phyloP scores from a whole-genome alignment of 2,797 vertebrate species.

The Scolopax bukidnonensis region DNA sequence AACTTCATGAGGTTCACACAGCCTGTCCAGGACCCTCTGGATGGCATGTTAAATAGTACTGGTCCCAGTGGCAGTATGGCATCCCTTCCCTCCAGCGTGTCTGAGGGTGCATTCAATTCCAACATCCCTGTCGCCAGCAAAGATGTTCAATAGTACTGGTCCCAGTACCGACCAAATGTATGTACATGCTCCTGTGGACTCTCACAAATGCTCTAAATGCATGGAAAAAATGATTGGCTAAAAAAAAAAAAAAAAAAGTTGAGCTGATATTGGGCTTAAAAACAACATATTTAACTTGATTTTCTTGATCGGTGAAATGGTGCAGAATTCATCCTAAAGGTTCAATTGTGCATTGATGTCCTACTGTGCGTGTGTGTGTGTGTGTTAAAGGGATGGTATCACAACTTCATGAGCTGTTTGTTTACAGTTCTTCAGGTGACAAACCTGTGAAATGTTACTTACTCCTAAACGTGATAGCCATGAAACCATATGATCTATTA shows the following conservation, averaged over 20 bases:
- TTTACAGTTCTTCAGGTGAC: not conserved
- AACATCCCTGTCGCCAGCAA: not conserved
- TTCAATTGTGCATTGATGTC: rapidly evolving
- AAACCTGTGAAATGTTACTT: not conserved
- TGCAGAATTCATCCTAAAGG: not conserved
- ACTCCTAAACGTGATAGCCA: not conserved
- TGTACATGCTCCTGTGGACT: not conserved
- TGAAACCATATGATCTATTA: not conserved
- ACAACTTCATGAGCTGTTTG: not conserved
- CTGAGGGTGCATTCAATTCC: not conserved
- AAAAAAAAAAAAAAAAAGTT: not conserved
- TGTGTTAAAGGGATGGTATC: not conserved
- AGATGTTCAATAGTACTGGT: not conserved
- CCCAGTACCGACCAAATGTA: not conserved
- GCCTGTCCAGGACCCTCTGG: not conserved
- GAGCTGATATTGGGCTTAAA: not conserved
- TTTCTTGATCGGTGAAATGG: not conserved
- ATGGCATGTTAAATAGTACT: not conserved
- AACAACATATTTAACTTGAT: not conserved
- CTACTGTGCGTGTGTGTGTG: not conserved
- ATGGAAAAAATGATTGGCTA: not conserved
- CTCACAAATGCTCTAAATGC: not conserved
- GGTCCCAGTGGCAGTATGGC: not conserved
- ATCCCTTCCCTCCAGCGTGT: not conserved
- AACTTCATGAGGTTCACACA: not conserved